These are phyloP conservation scores for Coregonus clupeaformis DNA, from an alignment of 2,113 vertebrate species.

Conservation along the genomic window DNA sequence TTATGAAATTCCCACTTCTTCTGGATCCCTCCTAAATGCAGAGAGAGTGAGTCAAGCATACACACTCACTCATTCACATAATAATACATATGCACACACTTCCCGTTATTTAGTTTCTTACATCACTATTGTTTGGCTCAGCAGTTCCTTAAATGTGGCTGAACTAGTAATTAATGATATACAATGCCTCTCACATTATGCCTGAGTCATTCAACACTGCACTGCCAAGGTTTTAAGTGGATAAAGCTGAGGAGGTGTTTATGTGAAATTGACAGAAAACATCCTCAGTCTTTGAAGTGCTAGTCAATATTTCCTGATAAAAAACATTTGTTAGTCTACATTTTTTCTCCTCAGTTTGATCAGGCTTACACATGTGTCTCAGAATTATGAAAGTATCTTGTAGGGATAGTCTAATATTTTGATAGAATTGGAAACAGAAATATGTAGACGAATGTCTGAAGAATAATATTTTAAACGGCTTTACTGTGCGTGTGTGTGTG, in stretches of 20 bases:
- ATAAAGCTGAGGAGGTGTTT: conserved; percentile 44
- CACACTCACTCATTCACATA: too few relatives aligned
- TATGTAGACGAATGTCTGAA: not conserved
- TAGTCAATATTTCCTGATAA: conserved; percentile 40
- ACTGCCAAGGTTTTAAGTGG: conserved; percentile 49
- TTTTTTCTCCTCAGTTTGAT: not conserved
- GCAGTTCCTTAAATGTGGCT: not conserved
- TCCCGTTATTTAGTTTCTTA: not conserved
- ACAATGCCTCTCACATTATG: conserved; percentile 46
- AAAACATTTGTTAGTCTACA: conserved; percentile 27
- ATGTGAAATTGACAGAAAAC: conserved; percentile 43
- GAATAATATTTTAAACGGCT: too few relatives aligned
- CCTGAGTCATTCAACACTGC: conserved; percentile 35
- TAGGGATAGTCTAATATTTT: not conserved
- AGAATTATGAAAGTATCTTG: not conserved
- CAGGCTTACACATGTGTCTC: not conserved
- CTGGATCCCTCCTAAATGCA: not conserved
- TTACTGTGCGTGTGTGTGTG: too few relatives aligned
- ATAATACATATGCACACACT: not conserved
- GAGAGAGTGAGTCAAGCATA: too few relatives aligned
- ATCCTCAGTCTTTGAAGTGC: conserved; percentile 53
- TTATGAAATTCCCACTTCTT: not conserved
- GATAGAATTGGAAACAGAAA: not conserved
- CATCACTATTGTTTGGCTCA: not conserved
- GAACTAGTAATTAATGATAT: conserved; percentile 13